Evolutionary conservation across 2,113 vertebrate genomes (phyloP).

Genomic region (Acanthisitta chloris): DNA sequence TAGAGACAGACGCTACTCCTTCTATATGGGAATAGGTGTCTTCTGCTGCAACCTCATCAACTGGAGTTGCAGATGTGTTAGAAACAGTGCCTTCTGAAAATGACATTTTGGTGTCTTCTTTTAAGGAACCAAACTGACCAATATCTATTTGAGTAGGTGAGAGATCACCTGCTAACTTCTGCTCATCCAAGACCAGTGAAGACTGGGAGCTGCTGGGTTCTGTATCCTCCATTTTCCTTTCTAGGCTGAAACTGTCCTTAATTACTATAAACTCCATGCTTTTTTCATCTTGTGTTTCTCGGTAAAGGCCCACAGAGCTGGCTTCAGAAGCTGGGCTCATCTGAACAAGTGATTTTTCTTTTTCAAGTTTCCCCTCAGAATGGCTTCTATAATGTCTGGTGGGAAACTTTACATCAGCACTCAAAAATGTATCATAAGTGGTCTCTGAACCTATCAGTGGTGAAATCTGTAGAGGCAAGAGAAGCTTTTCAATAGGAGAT

Average conservation of each 20-base stretch:
- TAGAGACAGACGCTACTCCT: neutral
- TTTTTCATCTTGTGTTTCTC: constrained; percentile 70
- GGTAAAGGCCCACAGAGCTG: neutral
- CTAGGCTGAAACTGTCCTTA: constrained; percentile 59
- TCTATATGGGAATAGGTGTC: neutral
- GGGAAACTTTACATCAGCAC: neutral
- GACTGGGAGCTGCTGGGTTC: neutral
- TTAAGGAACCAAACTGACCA: neutral
- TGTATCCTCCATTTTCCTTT: constrained; percentile 15
- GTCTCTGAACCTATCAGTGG: neutral
- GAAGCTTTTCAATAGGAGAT: neutral
- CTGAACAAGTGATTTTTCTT: neutral
- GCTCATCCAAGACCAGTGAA: neutral
- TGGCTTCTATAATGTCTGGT: neutral
- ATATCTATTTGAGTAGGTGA: neutral
- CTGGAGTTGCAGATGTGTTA: neutral
- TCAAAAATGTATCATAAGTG: neutral
- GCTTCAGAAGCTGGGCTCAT: neutral
- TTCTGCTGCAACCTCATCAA: neutral
- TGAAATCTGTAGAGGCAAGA: neutral
- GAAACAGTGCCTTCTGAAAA: neutral
- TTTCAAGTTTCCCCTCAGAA: neutral
- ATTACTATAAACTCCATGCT: constrained; percentile 55
- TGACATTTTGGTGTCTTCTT: neutral
- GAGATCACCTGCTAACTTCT: neutral